phyloP scores from a whole-genome alignment of 2,888 invertebrate species.

The Camponotus fellah region DNA sequence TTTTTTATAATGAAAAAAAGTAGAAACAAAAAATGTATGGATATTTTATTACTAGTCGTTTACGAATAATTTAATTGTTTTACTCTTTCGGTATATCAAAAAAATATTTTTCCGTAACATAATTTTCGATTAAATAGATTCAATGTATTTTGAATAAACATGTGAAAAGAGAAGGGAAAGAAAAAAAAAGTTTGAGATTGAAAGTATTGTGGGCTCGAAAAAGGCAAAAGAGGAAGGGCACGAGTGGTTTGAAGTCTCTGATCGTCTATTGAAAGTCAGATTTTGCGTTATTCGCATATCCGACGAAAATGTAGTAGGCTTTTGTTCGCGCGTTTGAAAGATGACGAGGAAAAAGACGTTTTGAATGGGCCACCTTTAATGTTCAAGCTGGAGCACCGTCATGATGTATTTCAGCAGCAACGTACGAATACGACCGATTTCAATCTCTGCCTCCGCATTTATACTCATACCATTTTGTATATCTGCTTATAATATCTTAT shows the following conservation, averaged over 20 bases:
- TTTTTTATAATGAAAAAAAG: too few species aligned
- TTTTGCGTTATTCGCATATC: constrained; percentile 32
- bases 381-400: constrained; percentile 14
- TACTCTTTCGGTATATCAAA: neutral
- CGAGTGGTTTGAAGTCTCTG: constrained; percentile 12
- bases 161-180: neutral
- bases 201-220: neutral
- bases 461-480: neutral
- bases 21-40: neutral
- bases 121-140: neutral
- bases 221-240: neutral
- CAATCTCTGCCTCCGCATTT: constrained; percentile 25
- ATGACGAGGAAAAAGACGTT: constrained; percentile 13
- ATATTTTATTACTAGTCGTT: constrained; percentile 27
- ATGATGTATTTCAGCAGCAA: constrained; percentile 28
- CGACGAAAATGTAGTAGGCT: constrained; percentile 1
- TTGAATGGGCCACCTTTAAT: constrained; percentile 38
- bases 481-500: constrained; percentile 18
- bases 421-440: constrained; percentile 25
- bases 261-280: constrained; percentile 29
- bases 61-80: neutral
- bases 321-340: constrained; percentile 47
- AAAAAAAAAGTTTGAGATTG: neutral
- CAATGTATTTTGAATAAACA: constrained; percentile 3
- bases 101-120: neutral